These are phyloP conservation scores for Ricordea florida DNA, from an alignment of 92 coral and sea anemone genomes.

Conservation along the genomic window DNA sequence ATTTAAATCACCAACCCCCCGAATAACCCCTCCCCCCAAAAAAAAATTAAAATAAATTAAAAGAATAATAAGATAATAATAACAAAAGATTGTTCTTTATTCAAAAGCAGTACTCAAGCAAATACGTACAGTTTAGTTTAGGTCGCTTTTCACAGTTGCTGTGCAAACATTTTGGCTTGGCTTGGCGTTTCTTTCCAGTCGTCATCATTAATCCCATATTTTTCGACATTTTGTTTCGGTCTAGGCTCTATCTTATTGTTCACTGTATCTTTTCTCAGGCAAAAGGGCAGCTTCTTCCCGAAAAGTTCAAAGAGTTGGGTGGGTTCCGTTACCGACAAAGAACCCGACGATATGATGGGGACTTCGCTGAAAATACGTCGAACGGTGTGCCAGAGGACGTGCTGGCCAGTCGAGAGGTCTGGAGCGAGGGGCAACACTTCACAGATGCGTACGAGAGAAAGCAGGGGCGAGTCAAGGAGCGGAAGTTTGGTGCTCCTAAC, in stretches of 20 bases:
- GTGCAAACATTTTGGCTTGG: no score
- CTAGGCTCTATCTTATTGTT: not conserved
- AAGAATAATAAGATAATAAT: no score
- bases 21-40: no score
- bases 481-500: constrained; percentile 10
- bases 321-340: constrained; percentile 64
- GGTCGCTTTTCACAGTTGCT: no score
- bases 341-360: constrained; percentile 72
- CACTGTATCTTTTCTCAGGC: not conserved
- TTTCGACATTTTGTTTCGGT: no score
- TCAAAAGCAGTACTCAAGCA: no score
- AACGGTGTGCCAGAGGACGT: constrained; percentile 36
- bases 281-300: constrained; percentile 69
- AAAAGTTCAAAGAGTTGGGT: constrained; percentile 64
- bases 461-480: constrained; percentile 72
- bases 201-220: no score
- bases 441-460: constrained; percentile 58
- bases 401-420: constrained; percentile 38
- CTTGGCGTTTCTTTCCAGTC: no score
- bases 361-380: constrained; percentile 50
- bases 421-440: constrained; percentile 90
- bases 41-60: no score
- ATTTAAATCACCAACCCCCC: no score
- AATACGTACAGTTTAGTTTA: no score
- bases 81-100: no score